phyloP scores from a whole-genome alignment of 2,797 vertebrate genomes.

The Chloroceryle inda region DNA sequence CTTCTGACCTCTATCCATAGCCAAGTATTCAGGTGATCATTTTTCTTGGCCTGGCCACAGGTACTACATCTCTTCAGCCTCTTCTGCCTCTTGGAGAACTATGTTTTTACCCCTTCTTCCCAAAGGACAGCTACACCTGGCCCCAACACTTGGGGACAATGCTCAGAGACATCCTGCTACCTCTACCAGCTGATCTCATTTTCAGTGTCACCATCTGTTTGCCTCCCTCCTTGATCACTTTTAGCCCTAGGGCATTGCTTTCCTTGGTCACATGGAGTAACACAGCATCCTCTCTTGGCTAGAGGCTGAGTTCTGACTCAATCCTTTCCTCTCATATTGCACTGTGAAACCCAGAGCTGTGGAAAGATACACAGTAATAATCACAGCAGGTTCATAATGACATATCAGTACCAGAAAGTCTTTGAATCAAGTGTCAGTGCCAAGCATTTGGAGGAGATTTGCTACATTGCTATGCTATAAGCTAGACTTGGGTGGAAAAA shows the following conservation, averaged over 20 bases:
- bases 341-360: neutral
- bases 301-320: slow-evolving; percentile 43
- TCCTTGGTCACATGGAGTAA: neutral
- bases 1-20: neutral
- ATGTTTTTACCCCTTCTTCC: neutral
- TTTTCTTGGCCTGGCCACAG: slow-evolving; percentile 1
- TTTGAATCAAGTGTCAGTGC: neutral
- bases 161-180: neutral
- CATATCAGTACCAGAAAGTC: neutral
- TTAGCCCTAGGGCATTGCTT: neutral
- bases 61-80: neutral
- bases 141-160: neutral
- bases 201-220: slow-evolving; percentile 50
- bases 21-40: neutral
- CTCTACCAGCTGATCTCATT: slow-evolving; percentile 9
- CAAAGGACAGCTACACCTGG: neutral
- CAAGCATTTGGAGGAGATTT: neutral
- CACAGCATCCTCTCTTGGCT: slow-evolving; percentile 45
- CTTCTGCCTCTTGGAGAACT: neutral
- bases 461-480: neutral
- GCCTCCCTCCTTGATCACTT: neutral
- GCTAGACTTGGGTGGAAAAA: neutral
- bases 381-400: slow-evolving; percentile 6
- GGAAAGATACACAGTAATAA: slow-evolving; percentile 33
- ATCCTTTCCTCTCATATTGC: neutral